Evolutionary conservation across 2,797 vertebrate genomes (phyloP).

Genomic region (Leptoclinus maculatus): DNA sequence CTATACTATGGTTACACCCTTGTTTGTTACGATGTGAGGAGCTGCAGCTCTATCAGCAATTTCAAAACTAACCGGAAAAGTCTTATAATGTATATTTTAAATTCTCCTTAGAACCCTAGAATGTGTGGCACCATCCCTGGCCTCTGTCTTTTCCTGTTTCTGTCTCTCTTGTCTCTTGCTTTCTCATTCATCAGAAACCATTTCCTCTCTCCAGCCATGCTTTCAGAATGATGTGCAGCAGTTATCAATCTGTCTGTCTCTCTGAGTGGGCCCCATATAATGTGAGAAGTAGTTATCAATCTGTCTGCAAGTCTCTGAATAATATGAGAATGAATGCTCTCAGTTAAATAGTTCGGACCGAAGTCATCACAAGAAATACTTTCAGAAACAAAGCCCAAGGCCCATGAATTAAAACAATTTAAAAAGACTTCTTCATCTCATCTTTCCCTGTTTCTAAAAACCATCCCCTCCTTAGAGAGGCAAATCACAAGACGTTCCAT

Average conservation of each 20-base stretch:
- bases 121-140: not conserved
- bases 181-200: slow-evolving; percentile 10
- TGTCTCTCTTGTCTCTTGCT: not conserved
- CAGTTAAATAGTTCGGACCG: slow-evolving; percentile 5
- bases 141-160: no score
- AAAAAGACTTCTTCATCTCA: slow-evolving; percentile 9
- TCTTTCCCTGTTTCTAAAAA: not conserved
- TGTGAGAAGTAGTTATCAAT: slow-evolving; percentile 37
- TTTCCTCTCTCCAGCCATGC: slow-evolving; percentile 7
- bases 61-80: no score
- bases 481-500: not conserved
- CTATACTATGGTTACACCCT: no score
- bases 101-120: not conserved
- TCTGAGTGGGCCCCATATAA: slow-evolving; percentile 15
- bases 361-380: slow-evolving; percentile 12
- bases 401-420: slow-evolving; percentile 20
- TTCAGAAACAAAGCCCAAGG: slow-evolving; percentile 7
- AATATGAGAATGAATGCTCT: slow-evolving; percentile 12
- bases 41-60: no score
- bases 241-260: slow-evolving; percentile 35
- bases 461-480: not conserved
- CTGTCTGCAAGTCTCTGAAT: slow-evolving; percentile 7
- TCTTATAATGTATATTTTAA: not conserved
- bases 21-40: no score
- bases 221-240: slow-evolving; percentile 9